These are phyloP conservation scores for Phyllotis vaccarum DNA, from an alignment of 2,797 vertebrate genomes.

Conservation along the genomic window DNA sequence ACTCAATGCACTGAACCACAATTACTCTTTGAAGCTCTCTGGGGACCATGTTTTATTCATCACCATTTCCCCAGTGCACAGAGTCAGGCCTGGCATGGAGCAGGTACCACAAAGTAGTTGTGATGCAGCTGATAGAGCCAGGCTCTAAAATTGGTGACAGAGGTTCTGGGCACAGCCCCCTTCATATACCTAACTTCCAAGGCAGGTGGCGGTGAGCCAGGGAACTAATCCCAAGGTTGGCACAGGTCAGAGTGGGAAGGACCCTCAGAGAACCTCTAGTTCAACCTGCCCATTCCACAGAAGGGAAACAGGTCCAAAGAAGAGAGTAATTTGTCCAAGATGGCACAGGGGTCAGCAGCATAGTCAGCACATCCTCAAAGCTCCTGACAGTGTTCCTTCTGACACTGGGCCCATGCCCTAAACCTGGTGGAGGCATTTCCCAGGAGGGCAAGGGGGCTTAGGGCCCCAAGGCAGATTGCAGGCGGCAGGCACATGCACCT, in stretches of 20 bases:
- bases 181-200: not conserved
- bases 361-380: slow-evolving; percentile 45
- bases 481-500: slow-evolving; percentile 84
- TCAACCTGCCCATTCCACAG: slow-evolving; percentile 64
- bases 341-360: not conserved
- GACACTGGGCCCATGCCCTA: slow-evolving; percentile 71
- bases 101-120: not conserved
- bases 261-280: slow-evolving; percentile 71
- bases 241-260: slow-evolving; percentile 68
- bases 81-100: slow-evolving; percentile 15
- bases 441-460: slow-evolving; percentile 67
- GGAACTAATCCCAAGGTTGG: slow-evolving; percentile 9
- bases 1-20: not conserved
- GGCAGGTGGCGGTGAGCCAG: not conserved
- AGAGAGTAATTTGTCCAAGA: slow-evolving; percentile 46
- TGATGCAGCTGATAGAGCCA: not conserved
- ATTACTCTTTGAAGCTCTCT: slow-evolving; percentile 32
- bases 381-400: slow-evolving; percentile 50
- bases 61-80: not conserved
- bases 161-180: not conserved
- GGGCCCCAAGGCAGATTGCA: slow-evolving; percentile 40
- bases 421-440: slow-evolving; percentile 69
- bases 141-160: not conserved
- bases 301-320: slow-evolving; percentile 57
- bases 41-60: slow-evolving; percentile 35